Evolutionary conservation across 2,797 vertebrate genomes (phyloP).

Genomic region (Leptodactylus fallax): DNA sequence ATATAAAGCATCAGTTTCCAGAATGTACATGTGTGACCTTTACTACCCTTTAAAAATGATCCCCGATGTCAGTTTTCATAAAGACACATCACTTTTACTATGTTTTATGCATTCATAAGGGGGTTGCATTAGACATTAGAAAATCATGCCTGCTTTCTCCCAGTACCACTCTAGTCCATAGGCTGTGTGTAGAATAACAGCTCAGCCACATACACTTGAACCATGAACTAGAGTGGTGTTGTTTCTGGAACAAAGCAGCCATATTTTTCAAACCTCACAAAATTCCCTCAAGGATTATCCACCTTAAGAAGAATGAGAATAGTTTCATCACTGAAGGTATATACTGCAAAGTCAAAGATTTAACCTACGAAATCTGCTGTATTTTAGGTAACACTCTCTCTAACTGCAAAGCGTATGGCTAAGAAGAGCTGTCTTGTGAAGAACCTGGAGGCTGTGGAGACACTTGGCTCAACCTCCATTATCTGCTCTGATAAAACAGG

Average conservation of each 20-base stretch:
- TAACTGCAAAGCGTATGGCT: constrained; percentile 82
- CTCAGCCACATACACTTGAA: no score
- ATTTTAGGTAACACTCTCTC: constrained; percentile 77
- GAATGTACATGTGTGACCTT: background rate
- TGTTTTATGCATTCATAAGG: no score
- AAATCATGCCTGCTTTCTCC: background rate
- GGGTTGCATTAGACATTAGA: background rate
- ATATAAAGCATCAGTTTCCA: background rate
- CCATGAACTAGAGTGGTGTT: no score
- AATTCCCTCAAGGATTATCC: no score
- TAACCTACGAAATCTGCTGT: background rate
- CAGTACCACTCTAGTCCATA: no score
- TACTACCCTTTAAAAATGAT: no score
- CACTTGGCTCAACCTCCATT: constrained; percentile 79
- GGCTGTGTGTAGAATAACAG: no score
- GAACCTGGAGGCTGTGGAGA: constrained; percentile 82
- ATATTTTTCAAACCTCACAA: background rate
- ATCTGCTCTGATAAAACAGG: constrained; percentile 84
- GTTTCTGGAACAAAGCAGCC: no score
- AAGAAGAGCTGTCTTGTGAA: constrained; percentile 84
- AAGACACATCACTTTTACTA: no score
- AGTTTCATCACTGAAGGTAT: no score
- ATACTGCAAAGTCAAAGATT: background rate
- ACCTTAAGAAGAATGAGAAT: background rate
- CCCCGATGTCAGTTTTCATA: background rate